phyloP scores from a whole-genome alignment of 2,113 vertebrate species.

The Cryptotis parvus region DNA sequence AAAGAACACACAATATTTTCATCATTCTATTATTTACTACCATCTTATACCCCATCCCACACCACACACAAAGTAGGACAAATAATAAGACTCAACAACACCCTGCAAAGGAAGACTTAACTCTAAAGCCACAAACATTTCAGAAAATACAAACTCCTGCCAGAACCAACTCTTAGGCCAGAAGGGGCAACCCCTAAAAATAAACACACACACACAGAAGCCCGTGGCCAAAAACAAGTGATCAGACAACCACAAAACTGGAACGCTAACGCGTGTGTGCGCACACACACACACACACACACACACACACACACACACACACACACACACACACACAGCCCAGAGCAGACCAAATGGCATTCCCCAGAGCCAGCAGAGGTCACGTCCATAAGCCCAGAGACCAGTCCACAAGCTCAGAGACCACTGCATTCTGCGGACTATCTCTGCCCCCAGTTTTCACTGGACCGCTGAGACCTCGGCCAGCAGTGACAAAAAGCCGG shows the following conservation, averaged over 20 bases:
- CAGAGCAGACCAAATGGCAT: neutral
- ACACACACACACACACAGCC: constrained; percentile 29
- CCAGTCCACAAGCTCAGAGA: neutral
- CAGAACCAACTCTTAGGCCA: constrained; percentile 58
- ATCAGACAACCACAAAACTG: constrained; percentile 67
- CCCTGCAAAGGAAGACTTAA: constrained; percentile 55
- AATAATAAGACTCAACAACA: too few species aligned
- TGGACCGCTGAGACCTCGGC: neutral
- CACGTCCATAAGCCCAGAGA: accelerated
- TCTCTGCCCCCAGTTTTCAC: neutral
- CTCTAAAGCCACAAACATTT: constrained; percentile 66
- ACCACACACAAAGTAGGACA: neutral
- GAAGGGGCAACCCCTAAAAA: constrained; percentile 72
- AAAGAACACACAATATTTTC: neutral
- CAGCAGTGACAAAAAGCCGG: neutral
- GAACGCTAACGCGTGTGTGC: constrained; percentile 19
- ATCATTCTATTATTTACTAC: neutral
- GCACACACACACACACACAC: constrained; percentile 27
- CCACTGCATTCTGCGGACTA: neutral
- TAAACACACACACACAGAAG: constrained; percentile 64
- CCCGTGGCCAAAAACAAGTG: constrained; percentile 58
- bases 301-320: neutral
- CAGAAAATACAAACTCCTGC: constrained; percentile 50
- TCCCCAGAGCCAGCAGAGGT: neutral
- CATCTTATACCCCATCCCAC: neutral